Evolutionary conservation across 37 sponge, comb jelly and placozoan genomes (phyloP).

Genomic region (Aphrocallistes beatrix): DNA sequence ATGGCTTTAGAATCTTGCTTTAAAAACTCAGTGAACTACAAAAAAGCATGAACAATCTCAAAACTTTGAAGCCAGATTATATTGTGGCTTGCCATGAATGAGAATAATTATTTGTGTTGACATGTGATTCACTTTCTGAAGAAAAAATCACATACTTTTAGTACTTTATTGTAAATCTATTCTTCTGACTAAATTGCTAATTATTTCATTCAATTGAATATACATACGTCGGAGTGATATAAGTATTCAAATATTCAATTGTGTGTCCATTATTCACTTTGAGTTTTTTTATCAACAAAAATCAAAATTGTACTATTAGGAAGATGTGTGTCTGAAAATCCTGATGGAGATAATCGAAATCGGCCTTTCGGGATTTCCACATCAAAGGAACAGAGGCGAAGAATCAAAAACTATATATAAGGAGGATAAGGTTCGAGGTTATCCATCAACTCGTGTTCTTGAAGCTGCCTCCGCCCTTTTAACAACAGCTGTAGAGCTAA

Average conservation of each 20-base stretch:
- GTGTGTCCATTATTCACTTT: too few species aligned
- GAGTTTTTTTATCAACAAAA: too few species aligned
- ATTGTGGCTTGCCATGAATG: conserved; percentile 5
- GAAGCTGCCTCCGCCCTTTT: conserved; percentile 70
- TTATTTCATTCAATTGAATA: too few species aligned
- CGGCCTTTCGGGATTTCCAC: conserved; percentile 54
- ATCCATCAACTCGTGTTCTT: conserved; percentile 62
- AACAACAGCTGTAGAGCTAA: conserved; percentile 33
- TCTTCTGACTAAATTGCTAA: too few species aligned
- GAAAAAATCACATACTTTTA: not conserved
- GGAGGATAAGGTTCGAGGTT: conserved; percentile 57
- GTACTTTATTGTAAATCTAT: not conserved
- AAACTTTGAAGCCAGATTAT: too few species aligned
- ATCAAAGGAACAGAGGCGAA: not conserved
- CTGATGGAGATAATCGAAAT: conserved; percentile 63
- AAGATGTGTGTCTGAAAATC: conserved; percentile 14
- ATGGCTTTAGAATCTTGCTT: too few species aligned
- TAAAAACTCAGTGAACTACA: too few species aligned
- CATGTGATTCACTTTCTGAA: not conserved
- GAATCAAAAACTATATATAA: not conserved
- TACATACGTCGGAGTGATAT: too few species aligned
- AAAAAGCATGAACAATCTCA: too few species aligned
- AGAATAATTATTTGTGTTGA: not conserved
- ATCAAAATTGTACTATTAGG: conserved; percentile 41
- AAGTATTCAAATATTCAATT: too few species aligned